Evolutionary conservation across 2,888 invertebrate genomes (phyloP).

Genomic region (Chouioia cunea): DNA sequence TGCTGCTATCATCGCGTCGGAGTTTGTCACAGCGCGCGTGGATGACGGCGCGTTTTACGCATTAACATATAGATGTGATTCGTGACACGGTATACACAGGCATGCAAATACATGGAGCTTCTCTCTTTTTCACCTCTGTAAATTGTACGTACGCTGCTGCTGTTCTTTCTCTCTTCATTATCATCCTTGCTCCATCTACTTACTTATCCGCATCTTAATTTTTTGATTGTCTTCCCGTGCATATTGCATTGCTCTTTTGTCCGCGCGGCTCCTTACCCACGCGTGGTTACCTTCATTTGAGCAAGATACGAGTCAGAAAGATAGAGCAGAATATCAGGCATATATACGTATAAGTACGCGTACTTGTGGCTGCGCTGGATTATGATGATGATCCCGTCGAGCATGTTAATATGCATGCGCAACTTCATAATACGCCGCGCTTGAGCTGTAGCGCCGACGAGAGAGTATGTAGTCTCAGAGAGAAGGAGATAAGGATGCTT

Average conservation of each 20-base stretch:
- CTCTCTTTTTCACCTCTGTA: conserved; percentile 8
- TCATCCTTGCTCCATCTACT: conserved; percentile 10
- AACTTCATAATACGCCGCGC: no score
- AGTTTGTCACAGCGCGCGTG: conserved; percentile 12
- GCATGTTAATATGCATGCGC: no score
- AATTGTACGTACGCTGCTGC: conserved; percentile 5
- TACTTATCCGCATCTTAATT: background rate
- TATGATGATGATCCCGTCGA: no score
- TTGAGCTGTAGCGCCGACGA: no score
- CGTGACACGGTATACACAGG: conserved; percentile 57
- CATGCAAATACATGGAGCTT: conserved; percentile 20
- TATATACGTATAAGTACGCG: conserved; percentile 6
- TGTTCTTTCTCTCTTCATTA: conserved; percentile 21
- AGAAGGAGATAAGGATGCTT: no score
- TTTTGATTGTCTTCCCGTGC: background rate
- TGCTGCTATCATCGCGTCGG: background rate
- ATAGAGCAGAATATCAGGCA: conserved; percentile 5
- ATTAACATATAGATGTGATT: conserved; percentile 65
- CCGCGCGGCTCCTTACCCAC: conserved; percentile 2
- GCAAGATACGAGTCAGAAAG: background rate
- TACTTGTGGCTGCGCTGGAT: background rate
- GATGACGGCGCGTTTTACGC: conserved; percentile 40
- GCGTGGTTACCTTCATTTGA: background rate
- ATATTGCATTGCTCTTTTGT: background rate
- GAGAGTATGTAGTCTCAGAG: no score